These are phyloP conservation scores for Subanguina moxae DNA, from an alignment of 1,140 invertebrate genomes.

Conservation along the genomic window DNA sequence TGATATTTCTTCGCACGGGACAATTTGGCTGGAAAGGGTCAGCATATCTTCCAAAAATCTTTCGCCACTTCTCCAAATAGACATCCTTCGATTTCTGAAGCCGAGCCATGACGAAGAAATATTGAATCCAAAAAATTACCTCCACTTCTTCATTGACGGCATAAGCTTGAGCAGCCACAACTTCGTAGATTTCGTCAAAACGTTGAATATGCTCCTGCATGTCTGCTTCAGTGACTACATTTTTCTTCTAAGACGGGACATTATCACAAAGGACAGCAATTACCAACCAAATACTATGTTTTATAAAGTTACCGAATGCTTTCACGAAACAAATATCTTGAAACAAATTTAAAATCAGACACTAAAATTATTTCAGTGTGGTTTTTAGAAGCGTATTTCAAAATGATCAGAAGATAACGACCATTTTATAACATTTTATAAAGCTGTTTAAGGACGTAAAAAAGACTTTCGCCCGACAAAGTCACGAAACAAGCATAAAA, in stretches of 20 bases:
- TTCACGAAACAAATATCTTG: background rate
- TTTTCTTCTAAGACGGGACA: background rate
- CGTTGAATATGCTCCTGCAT: background rate
- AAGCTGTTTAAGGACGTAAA: too few relatives aligned
- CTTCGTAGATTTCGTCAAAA: background rate
- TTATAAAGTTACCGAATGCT: background rate
- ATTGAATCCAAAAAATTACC: background rate
- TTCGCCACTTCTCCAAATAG: background rate
- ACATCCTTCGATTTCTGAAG: background rate
- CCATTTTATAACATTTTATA: too few relatives aligned
- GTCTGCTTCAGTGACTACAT: background rate
- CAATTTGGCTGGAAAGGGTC: too few relatives aligned
- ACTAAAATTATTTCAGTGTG: too few relatives aligned
- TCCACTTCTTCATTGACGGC: background rate
- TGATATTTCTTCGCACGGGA: too few relatives aligned
- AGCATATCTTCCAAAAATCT: background rate
- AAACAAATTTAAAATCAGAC: background rate
- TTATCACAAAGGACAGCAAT: too few relatives aligned
- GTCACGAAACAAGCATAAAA: too few relatives aligned
- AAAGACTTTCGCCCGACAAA: too few relatives aligned
- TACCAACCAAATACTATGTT: too few relatives aligned
- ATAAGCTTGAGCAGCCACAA: background rate
- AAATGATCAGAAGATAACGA: too few relatives aligned
- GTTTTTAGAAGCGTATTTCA: too few relatives aligned
- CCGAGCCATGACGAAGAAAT: too few relatives aligned